Base-by-base conservation (phyloP, 2,888 invertebrate genomes). In the Xylota sylvarum region DNA sequence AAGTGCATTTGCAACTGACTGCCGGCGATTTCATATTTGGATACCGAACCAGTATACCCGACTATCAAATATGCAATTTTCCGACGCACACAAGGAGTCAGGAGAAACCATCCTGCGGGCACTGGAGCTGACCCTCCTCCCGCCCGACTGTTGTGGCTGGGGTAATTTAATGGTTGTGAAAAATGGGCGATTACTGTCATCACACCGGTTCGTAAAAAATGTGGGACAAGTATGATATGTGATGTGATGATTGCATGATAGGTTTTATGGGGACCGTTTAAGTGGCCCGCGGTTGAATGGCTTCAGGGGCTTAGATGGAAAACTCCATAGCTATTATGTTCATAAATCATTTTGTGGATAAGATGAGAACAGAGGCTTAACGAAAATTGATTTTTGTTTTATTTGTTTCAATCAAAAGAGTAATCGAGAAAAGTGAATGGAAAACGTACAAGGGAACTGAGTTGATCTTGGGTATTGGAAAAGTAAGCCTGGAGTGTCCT, bases 131-230 rank as follows among this genome's bases (percentile, higher is more conserved):
- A 32, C 50, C 64, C 50, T 72, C 27, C n/a, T 9, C 32, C 10
- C n/a, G n/a, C 32, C 30, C 48, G 4, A 23, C 23, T 23, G 30
- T 7, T n/a, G 5, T 5, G 10, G 62, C 23, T 50, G 37, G 37
- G 46, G 81, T 81, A 85, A 85, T 85, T 85, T 85, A 81, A 85
- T 85, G 81, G 65, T 67, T 77, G 85, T 85, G 85, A 85, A 82
- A 86, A 86, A 86, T 86, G 78, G 86, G 82, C 86, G 86, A 86
- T 86, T 86, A 78, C 86, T 86, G 86, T 82, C 86, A 86, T 81
- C 86, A 72, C 77, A 81, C 70, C 60, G 85, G 70, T 77, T 52
- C 70, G 67, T 67, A 52, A 65, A 64, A 70, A 70, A 80, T 70
- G 69, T 76, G 58, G 64, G 80, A 76, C 81, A 81, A 70, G 76